Conservation (phyloP, 2,797 vertebrate species). For the Rhabdophis nuchalis region DNA sequence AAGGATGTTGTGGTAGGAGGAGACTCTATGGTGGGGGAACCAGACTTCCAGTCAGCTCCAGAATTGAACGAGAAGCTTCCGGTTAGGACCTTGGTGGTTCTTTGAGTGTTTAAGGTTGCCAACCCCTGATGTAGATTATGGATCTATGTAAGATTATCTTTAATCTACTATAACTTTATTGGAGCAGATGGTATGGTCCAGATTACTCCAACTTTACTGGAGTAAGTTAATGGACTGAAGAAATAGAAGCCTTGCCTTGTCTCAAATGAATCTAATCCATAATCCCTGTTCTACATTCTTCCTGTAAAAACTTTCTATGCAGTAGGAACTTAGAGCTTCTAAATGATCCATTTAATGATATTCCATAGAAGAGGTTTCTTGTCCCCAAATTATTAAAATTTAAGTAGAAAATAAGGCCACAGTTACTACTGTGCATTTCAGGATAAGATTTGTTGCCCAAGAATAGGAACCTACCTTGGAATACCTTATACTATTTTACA, state of each 20-base stretch:
- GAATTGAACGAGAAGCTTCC: no score
- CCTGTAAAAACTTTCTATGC: background rate
- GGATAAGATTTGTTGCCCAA: background rate
- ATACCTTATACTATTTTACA: background rate
- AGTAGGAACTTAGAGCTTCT: background rate
- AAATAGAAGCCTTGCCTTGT: background rate
- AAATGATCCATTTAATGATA: background rate
- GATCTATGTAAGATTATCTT: background rate
- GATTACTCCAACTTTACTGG: background rate
- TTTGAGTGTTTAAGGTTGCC: no score
- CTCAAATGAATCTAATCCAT: background rate
- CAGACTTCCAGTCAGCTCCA: no score
- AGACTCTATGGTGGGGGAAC: no score
- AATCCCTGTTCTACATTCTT: background rate
- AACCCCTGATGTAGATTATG: background rate
- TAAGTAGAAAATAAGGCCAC: background rate
- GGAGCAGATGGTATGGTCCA: background rate
- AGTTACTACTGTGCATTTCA: background rate
- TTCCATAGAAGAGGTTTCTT: background rate
- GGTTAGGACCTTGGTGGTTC: no score
- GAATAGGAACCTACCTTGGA: background rate
- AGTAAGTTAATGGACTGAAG: background rate
- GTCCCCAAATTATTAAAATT: background rate
- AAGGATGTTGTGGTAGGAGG: no score
- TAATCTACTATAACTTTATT: background rate